Percentiles rank a stretch among this genome's conserved stretches.
Conservation (phyloP, 2,888 invertebrate species). For the Eumacrocentrus americanus region DNA sequence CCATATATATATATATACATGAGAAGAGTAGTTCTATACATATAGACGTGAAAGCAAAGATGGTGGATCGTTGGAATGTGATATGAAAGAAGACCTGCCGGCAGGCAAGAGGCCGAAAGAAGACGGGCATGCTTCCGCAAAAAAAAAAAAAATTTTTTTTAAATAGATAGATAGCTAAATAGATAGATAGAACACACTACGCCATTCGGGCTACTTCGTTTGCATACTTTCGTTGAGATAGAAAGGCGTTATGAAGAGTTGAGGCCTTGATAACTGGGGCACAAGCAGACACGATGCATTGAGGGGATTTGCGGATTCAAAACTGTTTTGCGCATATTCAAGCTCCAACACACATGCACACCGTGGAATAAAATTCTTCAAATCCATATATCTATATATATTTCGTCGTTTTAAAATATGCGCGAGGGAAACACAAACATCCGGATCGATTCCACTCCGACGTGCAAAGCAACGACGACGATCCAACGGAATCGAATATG, state of each 20-base stretch:
- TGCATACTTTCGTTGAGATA: constrained; percentile 15
- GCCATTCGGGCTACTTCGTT: constrained; percentile 7
- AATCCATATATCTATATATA: not conserved
- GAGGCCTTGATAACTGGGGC: constrained; percentile 4
- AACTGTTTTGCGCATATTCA: not conserved
- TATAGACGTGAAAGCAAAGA: not conserved
- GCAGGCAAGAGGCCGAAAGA: constrained; percentile 9
- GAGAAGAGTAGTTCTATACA: not conserved
- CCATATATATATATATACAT: not conserved
- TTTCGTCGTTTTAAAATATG: not conserved
- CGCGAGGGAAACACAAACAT: constrained; percentile 33
- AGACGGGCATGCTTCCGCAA: not conserved
- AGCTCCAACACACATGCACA: not conserved
- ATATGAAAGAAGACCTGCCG: not conserved
- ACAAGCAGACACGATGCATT: not conserved
- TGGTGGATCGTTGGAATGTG: not conserved
- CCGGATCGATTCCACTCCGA: constrained; percentile 35
- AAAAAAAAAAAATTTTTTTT: not conserved
- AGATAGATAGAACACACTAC: not conserved
- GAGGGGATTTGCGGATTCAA: not conserved
- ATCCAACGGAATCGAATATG: constrained; percentile 19
- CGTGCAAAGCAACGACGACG: constrained; percentile 23
- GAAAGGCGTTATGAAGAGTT: not conserved
- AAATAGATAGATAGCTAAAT: not conserved
- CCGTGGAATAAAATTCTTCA: not conserved